Evolutionary conservation across 2,888 invertebrate species (phyloP), one percentile per base, ranked within the genome.

Genomic region (Orthosia gracilis): DNA sequence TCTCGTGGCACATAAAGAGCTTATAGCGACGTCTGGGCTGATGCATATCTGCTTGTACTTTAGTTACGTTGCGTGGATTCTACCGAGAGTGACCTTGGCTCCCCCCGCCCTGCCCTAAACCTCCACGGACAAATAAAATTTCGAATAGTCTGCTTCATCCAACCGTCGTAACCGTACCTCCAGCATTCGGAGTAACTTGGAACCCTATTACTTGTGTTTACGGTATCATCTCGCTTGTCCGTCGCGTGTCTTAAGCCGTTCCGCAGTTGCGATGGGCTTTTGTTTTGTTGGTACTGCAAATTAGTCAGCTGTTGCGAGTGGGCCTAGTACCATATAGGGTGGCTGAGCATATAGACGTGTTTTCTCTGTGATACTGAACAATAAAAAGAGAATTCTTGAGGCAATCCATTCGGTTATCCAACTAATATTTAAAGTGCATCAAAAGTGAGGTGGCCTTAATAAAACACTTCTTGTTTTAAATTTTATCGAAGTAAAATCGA

Each of bases 231-330:
- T 94, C 74, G 91, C 57, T 73, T 91, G 83, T 85, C 84, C 74
- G 80, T 81, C 80, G 69, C 49, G 82, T 88, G 87, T 86, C 78
- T 92, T 93, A 78, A 76, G 92, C 68, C 84, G 82, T 91, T 89
- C 68, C 73, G 78, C 83, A 78, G 67, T 75, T 77, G 74, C 73
- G 73, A 71, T 78, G 73, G 76, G 89, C 91, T 92, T 87, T 94
- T 95, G 94, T 95, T 95, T 94, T 94, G 95, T 92, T 94, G 88
- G 92, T 91, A 86, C 90, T 92, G 94, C 93, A 94, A 94, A 94
- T 94, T 93, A 92, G 94, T 94, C 96, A 96, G 96, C 95, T 96
- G 95, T 94, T 94, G 90, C 89, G 90, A 91, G 81, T 76, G 84
- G 88, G 89, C 87, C 93, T 95, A 95, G 96, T 95, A 89, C 88